Conservation (phyloP, 2,797 vertebrate species). For the Parotocinclus haroldoi region DNA sequence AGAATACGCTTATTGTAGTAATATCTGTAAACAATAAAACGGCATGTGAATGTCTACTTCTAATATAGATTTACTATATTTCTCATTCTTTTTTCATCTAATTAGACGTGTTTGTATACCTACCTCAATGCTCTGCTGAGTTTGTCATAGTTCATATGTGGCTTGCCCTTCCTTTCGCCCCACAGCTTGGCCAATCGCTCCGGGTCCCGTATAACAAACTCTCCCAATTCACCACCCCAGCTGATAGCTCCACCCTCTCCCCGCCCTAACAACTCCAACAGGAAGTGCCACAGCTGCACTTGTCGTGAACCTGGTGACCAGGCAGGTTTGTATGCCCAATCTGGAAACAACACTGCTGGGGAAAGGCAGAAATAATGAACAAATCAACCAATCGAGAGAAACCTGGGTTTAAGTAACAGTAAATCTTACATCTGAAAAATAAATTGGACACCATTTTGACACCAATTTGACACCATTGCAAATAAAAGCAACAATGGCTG, state of each 20-base stretch:
- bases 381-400: not conserved
- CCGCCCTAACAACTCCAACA: conserved; percentile 51
- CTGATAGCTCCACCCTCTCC: conserved; percentile 43
- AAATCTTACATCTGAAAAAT: no score
- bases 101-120: not conserved
- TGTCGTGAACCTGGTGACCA: conserved; percentile 74
- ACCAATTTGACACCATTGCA: no score
- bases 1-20: conserved; percentile 80
- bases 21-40: conserved; percentile 60
- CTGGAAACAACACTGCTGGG: conserved; percentile 70
- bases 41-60: no score
- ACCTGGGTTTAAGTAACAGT: no score
- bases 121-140: conserved; percentile 78
- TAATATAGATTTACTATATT: no score
- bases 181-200: conserved; percentile 53
- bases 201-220: conserved; percentile 57
- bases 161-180: conserved; percentile 57
- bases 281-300: conserved; percentile 58
- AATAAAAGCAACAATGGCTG: no score
- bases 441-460: no score
- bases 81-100: not conserved
- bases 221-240: conserved; percentile 56
- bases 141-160: conserved; percentile 81
- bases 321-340: conserved; percentile 77
- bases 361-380: conserved; percentile 13